Conservation (phyloP, 1,140 invertebrate species). For the Drosophila simulans region DNA sequence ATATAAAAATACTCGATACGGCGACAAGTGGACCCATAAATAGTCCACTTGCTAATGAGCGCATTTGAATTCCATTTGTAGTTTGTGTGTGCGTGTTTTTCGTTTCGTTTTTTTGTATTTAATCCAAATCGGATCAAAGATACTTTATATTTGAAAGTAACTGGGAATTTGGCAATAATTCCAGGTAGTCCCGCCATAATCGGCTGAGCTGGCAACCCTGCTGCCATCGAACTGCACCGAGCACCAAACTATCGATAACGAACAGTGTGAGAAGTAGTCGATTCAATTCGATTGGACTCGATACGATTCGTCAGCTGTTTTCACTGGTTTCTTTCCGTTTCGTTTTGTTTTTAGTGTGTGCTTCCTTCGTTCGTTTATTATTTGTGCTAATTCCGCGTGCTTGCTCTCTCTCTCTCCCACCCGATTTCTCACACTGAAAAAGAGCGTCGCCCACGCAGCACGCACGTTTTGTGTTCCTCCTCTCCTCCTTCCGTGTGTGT, state of each 20-base stretch:
- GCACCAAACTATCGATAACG: conserved; percentile 32
- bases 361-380: conserved; percentile 33
- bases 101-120: conserved; percentile 12
- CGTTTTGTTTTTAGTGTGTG: conserved; percentile 17
- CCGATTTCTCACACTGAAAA: neutral
- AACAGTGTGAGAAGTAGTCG: neutral
- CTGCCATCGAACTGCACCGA: neutral
- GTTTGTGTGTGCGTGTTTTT: conserved; percentile 1
- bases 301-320: conserved; percentile 45
- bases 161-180: conserved; percentile 8
- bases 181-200: conserved; percentile 6
- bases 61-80: neutral
- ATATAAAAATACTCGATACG: conserved; percentile 12
- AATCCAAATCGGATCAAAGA: conserved; percentile 5
- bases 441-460: conserved; percentile 55
- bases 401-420: neutral
- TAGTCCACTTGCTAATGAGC: conserved; percentile 15
- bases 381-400: conserved; percentile 8
- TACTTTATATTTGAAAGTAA: neutral
- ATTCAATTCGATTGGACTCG: conserved; percentile 1
- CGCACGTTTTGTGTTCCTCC: conserved; percentile 40
- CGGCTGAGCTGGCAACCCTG: conserved; percentile 18
- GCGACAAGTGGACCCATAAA: conserved; percentile 21
- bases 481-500: neutral
- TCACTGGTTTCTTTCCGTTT: conserved; percentile 17